Conservation (phyloP, 2,113 vertebrate genomes). For the Pseudorasbora parva region DNA sequence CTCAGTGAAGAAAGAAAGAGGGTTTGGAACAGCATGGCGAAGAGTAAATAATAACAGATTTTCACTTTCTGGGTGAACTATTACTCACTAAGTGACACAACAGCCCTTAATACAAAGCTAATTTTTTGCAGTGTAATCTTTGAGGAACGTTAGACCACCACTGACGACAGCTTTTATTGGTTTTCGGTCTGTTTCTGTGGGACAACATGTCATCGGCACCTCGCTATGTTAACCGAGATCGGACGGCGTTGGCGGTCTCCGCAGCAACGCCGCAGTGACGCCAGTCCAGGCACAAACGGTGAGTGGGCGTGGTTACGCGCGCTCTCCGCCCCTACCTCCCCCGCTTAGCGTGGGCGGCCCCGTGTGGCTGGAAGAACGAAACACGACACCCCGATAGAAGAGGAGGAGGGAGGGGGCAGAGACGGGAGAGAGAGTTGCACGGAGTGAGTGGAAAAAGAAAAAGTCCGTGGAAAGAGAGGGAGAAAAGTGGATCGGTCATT, state of each 20-base stretch:
- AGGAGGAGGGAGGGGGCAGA: constrained; percentile 54
- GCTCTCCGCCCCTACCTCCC: constrained; percentile 62
- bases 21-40: neutral
- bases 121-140: neutral
- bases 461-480: constrained; percentile 67
- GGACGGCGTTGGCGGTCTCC: constrained; percentile 62
- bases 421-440: constrained; percentile 55
- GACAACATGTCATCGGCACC: constrained; percentile 44
- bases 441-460: constrained; percentile 76
- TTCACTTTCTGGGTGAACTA: neutral
- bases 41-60: constrained; percentile 14
- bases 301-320: constrained; percentile 72
- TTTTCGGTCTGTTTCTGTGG: constrained; percentile 18
- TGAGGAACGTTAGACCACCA: constrained; percentile 14
- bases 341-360: constrained; percentile 80
- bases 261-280: constrained; percentile 68
- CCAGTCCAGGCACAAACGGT: constrained; percentile 54
- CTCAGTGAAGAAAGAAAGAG: neutral
- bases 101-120: neutral
- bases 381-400: constrained; percentile 76
- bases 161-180: constrained; percentile 1
- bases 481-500: constrained; percentile 46
- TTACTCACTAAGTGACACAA: neutral
- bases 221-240: constrained; percentile 37
- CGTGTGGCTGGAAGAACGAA: constrained; percentile 79